phyloP scores from a whole-genome alignment of 1,140 invertebrate genomes.

The Ostrea denselamellosa region DNA sequence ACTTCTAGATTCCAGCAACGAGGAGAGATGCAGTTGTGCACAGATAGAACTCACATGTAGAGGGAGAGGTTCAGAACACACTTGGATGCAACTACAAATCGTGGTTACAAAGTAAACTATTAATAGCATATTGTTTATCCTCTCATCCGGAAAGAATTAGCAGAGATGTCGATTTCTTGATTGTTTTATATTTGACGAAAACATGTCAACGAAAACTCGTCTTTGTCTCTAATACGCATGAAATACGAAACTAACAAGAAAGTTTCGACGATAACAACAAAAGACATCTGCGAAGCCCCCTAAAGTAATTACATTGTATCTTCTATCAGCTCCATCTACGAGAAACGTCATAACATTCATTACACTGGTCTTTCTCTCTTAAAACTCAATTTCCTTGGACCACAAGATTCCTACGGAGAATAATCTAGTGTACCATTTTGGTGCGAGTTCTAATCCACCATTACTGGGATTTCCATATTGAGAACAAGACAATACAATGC shows the following conservation, averaged over 20 bases:
- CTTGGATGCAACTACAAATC: not conserved
- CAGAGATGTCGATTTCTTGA: conserved; percentile 18
- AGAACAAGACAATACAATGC: conserved; percentile 8
- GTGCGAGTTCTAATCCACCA: conserved; percentile 23
- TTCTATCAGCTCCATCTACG: conserved; percentile 39
- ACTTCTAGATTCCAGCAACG: no score
- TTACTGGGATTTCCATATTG: not conserved
- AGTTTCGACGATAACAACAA: conserved; percentile 39
- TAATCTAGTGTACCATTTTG: conserved; percentile 44
- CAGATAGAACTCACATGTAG: no score
- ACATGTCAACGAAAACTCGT: conserved; percentile 31
- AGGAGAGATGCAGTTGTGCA: no score
- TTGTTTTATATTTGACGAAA: conserved; percentile 38
- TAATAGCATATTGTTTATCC: conserved; percentile 15
- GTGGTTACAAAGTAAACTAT: not conserved
- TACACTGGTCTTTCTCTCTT: conserved; percentile 41
- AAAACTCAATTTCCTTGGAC: conserved; percentile 48
- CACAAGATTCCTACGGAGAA: conserved; percentile 19
- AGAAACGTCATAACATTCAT: conserved; percentile 45
- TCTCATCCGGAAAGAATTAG: conserved; percentile 14
- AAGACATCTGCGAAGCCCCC: conserved; percentile 40
- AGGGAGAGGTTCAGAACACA: no score
- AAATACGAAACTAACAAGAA: conserved; percentile 40
- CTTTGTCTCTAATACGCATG: conserved; percentile 37
- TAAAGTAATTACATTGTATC: conserved; percentile 46